A percentile compares a stretch with the other conserved stretches of the same genome.
These are phyloP conservation scores for Myocastor coypus DNA, from an alignment of 2,113 vertebrate genomes.

Conservation along the genomic window DNA sequence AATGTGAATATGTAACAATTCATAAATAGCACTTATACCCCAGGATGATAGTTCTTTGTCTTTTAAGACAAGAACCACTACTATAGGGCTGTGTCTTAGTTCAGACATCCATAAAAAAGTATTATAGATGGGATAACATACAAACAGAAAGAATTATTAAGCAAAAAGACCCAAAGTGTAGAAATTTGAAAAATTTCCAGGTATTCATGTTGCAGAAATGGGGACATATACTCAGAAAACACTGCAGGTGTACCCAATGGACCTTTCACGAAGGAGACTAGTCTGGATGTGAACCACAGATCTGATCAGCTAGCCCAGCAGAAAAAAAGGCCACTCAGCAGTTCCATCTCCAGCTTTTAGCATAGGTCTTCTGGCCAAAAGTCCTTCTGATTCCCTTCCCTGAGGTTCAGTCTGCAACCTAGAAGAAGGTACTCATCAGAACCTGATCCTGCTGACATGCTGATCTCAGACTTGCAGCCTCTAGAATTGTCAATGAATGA, in stretches of 20 bases:
- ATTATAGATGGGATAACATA: too few relatives aligned
- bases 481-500: not conserved
- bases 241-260: not conserved
- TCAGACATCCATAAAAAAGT: not conserved
- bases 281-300: not conserved
- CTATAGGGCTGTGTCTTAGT: not conserved
- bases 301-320: not conserved
- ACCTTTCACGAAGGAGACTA: not conserved
- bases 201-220: not conserved
- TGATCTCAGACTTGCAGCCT: not conserved
- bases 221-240: not conserved
- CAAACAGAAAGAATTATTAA: not conserved
- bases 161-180: not conserved
- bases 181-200: not conserved
- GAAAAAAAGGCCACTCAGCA: not conserved
- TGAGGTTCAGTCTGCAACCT: not conserved
- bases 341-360: not conserved
- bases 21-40: not conserved
- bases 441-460: not conserved
- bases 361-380: not conserved
- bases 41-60: not conserved
- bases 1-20: conserved; percentile 7
- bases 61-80: not conserved
- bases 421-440: not conserved
- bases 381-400: not conserved